Evolutionary conservation across 2,888 invertebrate species (phyloP).

Genomic region (Tholera decimalis): DNA sequence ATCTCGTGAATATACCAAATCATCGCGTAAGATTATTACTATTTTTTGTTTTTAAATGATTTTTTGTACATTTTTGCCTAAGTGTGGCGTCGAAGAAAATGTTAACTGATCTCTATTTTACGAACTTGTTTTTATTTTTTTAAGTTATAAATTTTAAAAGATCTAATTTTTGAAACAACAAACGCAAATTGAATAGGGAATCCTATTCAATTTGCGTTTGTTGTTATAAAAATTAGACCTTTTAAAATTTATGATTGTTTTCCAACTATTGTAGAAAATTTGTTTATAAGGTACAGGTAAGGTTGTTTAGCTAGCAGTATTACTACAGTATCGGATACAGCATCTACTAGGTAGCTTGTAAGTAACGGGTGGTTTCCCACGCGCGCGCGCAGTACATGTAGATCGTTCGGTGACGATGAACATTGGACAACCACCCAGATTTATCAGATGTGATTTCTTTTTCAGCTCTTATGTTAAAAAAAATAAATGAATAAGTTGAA

Average conservation of each 20-base stretch:
- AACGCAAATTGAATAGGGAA: no score
- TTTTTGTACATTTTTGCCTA: no score
- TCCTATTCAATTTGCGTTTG: no score
- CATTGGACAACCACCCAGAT: slow-evolving; percentile 42
- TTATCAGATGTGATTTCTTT: slow-evolving; percentile 59
- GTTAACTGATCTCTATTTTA: no score
- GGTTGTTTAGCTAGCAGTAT: slow-evolving; percentile 25
- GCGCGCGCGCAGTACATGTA: slow-evolving; percentile 72
- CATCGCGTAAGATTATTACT: no score
- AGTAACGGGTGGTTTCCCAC: slow-evolving; percentile 77
- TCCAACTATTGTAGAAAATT: slow-evolving; percentile 14
- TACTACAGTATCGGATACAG: slow-evolving; percentile 38
- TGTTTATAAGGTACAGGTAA: slow-evolving; percentile 45
- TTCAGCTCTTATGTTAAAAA: slow-evolving; percentile 35
- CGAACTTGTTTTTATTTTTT: no score
- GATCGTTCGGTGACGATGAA: slow-evolving; percentile 71
- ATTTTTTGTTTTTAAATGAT: slow-evolving; percentile 9
- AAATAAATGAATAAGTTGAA: no score
- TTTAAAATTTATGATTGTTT: background rate
- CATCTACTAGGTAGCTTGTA: slow-evolving; percentile 57
- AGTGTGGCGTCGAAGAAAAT: no score
- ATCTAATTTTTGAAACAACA: no score
- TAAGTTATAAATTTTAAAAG: no score
- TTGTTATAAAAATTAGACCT: no score
- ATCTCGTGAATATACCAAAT: no score